Percentiles rank a stretch among this genome's conserved stretches.
These are phyloP conservation scores for Pristis pectinata DNA, from an alignment of 2,797 vertebrate genomes.

Conservation along the genomic window DNA sequence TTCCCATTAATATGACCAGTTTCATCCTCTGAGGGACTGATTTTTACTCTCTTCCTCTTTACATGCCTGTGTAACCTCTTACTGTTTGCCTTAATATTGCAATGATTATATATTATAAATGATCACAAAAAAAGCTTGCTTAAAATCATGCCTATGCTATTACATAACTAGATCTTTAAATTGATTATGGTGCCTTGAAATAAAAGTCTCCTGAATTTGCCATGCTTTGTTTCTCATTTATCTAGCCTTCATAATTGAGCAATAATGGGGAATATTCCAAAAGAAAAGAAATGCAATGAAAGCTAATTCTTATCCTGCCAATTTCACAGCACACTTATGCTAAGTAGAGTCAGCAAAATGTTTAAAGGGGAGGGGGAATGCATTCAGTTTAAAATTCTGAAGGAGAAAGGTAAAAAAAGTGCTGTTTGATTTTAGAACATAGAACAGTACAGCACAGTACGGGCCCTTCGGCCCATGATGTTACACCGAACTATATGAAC, in stretches of 20 bases:
- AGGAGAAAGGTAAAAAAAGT: not conserved
- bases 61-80: no score
- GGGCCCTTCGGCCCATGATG: no score
- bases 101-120: no score
- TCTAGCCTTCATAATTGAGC: not conserved
- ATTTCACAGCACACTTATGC: not conserved
- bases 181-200: not conserved
- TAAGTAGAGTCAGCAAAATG: not conserved
- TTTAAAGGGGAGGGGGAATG: not conserved
- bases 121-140: not conserved
- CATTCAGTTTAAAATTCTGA: not conserved
- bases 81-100: no score
- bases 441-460: no score
- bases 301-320: not conserved
- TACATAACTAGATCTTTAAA: not conserved
- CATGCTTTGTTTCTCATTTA: not conserved
- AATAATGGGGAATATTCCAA: not conserved
- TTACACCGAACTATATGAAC: no score
- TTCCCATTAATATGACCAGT: no score
- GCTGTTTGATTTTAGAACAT: not conserved
- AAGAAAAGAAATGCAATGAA: not conserved
- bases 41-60: no score
- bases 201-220: not conserved
- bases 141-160: not conserved
- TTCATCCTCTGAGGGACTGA: no score